These are phyloP conservation scores for Corythornis leucogaster DNA, from an alignment of 2,797 vertebrate genomes.

Conservation along the genomic window DNA sequence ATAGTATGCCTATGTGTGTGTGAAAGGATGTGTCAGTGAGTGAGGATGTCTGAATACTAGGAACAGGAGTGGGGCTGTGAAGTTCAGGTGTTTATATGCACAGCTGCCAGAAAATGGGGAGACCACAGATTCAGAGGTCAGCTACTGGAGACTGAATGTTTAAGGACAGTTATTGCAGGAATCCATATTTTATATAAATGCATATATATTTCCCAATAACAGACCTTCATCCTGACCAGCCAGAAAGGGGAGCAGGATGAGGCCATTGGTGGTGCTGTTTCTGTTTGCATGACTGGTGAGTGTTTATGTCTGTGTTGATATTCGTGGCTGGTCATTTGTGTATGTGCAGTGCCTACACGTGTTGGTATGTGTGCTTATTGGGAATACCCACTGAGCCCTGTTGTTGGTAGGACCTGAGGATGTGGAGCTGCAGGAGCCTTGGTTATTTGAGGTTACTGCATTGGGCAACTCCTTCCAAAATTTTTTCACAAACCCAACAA, in stretches of 20 bases:
- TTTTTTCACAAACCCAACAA: neutral
- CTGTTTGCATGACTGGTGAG: constrained; percentile 26
- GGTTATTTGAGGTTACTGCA: neutral
- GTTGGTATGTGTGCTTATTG: neutral
- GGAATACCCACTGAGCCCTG: neutral
- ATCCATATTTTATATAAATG: neutral
- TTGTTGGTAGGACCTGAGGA: neutral
- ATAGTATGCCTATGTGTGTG: fast-evolving
- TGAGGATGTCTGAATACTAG: neutral
- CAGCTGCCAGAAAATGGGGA: neutral
- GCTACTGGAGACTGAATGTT: neutral
- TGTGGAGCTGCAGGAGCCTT: neutral
- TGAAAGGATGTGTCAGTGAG: neutral
- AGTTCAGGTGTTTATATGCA: neutral
- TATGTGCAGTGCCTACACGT: neutral
- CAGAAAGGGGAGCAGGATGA: neutral
- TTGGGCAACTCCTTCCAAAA: neutral
- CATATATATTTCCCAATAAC: neutral
- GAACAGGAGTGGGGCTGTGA: neutral
- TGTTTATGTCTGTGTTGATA: neutral
- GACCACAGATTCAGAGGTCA: neutral
- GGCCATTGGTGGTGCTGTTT: neutral
- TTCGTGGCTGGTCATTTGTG: neutral
- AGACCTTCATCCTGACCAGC: neutral
- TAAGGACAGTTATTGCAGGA: neutral